Evolutionary conservation across 2,888 invertebrate species (phyloP), one percentile per base, ranked within the genome.

Genomic region (Liodrosophila aerea): DNA sequence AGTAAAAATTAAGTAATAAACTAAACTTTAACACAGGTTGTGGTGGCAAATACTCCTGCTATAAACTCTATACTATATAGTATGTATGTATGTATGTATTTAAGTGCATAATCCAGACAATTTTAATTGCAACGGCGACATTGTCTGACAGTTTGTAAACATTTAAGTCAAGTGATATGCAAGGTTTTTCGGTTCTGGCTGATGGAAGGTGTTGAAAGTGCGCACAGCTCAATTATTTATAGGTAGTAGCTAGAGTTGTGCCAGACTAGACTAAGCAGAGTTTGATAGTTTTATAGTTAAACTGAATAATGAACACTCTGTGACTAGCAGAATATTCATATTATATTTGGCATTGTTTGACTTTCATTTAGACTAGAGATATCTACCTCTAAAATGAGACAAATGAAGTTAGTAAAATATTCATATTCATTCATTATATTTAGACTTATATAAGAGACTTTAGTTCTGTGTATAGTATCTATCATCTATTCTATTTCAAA

Each of bases 1-100:
- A 78, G 74, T 82, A 82, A 82, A 84, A 82, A 72, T 73, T 72
- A 74, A 82, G 85, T 76, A 82, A 82, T 81, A 81, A 80, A 84
- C 73, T 65, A 76, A 22, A 76, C 76, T 76, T 66, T 49, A 65
- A 66, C 70, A 77, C 66, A 74, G 74, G 72, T 65, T 53, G 52
- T 11, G 11, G 18, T 27, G 8, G 1, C 12, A 16, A 8, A 5
- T 29, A 11, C 27, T 7, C n/a, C 45, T 30, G 16, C 34, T n/a
- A n/a, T n/a, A n/a, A n/a, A n/a, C n/a, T n/a, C n/a, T n/a, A n/a
- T n/a, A n/a, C n/a, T n/a, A n/a, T n/a, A n/a, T n/a, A n/a, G n/a
- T n/a, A n/a, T n/a, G n/a, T n/a, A n/a, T n/a, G n/a, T 49, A 5
- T 22, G 22, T 22, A 71, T 66, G 57, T 69, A 50, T 47, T 71